Evolutionary conservation across 2,797 vertebrate genomes (phyloP), one percentile per base, ranked within the genome.

Genomic region (Notolepis coatsorum): DNA sequence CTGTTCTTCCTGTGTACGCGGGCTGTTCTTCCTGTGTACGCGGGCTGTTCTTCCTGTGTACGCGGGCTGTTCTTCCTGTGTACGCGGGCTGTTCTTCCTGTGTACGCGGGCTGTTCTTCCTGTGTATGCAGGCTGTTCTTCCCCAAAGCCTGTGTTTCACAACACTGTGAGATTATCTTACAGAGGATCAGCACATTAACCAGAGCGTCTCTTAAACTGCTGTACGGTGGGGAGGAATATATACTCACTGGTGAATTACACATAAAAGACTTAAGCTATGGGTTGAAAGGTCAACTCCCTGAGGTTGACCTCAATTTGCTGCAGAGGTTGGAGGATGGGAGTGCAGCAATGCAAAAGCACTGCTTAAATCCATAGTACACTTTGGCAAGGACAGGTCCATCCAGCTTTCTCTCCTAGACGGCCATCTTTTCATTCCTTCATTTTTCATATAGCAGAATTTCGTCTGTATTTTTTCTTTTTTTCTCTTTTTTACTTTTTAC

Each of bases 351-450:
- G 70, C 73, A 48, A n/a, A 28, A 68, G 69, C 61, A 13, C n/a
- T 20, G 24, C 21, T 8, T 62, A 56, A 6, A 42, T 77, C 58
- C 51, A 28, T 37, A 39, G 62, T n/a, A 65, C 51, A 47, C 83
- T 81, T 80, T 77, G 83, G 76, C 61, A 25, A 35, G 46, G 27
- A 18, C 72, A 58, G 65, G 23, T 68, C 50, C 35, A 39, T 67
- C 52, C 63, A 55, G 59, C 69, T 50, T 72, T 37, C 27, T 79
- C 41, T 25, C 56, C n/a, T 10, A 39, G n/a, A 30, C 31, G 17
- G 6, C 27, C 10, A n/a, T 15, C 50, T 45, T 65, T 12, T 56
- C 52, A 39, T 48, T 47, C 49, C 57, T n/a, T n/a, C n/a, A n/a
- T n/a, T n/a, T n/a, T n/a, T n/a, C n/a, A 17, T 18, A 23, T 20